Evolutionary conservation across 2,888 invertebrate species (phyloP).

Genomic region (Dryadula phaetusa): DNA sequence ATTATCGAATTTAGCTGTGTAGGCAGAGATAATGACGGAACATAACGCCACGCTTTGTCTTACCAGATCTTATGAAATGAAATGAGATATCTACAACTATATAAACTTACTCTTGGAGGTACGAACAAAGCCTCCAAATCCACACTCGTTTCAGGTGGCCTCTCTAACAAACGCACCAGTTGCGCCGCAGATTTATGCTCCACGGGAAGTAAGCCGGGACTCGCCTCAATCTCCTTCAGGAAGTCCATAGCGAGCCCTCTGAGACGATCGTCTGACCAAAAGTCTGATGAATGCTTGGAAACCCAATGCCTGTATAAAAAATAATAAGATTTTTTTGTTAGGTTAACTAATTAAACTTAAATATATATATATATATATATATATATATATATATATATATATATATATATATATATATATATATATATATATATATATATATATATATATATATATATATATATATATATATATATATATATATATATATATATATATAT

Average conservation of each 20-base stretch:
- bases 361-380: too few species aligned
- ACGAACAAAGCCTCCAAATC: constrained; percentile 88
- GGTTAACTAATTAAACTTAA: too few species aligned
- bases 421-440: too few species aligned
- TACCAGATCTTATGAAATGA: too few species aligned
- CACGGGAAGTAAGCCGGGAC: constrained; percentile 92
- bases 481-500: too few species aligned
- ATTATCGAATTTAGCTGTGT: too few species aligned
- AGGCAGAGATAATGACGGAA: too few species aligned
- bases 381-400: too few species aligned
- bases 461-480: too few species aligned
- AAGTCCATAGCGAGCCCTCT: constrained; percentile 92
- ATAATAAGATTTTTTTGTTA: background rate
- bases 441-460: too few species aligned
- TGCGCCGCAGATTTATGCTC: constrained; percentile 96
- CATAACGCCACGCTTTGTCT: too few species aligned
- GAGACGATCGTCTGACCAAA: constrained; percentile 90
- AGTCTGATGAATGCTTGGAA: constrained; percentile 95
- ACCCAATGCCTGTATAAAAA: constrained; percentile 90
- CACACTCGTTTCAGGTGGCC: constrained; percentile 88
- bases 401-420: too few species aligned
- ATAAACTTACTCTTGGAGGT: constrained; percentile 86
- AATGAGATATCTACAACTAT: background rate
- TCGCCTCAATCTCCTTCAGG: constrained; percentile 93
- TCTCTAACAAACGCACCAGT: constrained; percentile 89